Conservation (phyloP, 1,140 invertebrate species). For the Anastrepha ludens region DNA sequence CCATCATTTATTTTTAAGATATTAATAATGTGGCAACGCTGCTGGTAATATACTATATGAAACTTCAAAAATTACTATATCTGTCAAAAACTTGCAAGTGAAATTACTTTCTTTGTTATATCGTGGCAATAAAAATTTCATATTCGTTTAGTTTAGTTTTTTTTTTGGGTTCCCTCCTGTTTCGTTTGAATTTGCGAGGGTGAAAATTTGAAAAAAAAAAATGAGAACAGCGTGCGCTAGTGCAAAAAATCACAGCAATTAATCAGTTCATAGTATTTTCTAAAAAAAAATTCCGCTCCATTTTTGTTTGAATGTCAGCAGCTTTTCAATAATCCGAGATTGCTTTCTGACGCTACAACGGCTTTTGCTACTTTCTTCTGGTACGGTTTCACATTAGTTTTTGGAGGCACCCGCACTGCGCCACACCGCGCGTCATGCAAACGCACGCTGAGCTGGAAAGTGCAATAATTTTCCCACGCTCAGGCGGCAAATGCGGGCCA, state of each 20-base stretch:
- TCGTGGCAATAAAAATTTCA: too few species aligned
- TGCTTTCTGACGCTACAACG: neutral
- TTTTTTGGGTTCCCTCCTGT: neutral
- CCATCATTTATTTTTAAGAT: too few species aligned
- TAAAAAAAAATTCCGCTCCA: slow-evolving; percentile 55
- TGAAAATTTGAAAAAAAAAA: slow-evolving; percentile 32
- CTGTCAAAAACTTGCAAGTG: neutral
- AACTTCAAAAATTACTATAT: neutral
- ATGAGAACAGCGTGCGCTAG: slow-evolving; percentile 56
- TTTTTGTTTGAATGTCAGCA: slow-evolving; percentile 41
- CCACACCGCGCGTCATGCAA: too few species aligned
- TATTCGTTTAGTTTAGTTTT: too few species aligned
- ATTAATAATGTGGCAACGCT: too few species aligned
- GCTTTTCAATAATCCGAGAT: slow-evolving; percentile 26
- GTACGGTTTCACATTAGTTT: slow-evolving; percentile 1
- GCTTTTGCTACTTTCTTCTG: slow-evolving; percentile 6
- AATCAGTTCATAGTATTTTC: slow-evolving; percentile 57
- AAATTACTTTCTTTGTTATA: neutral
- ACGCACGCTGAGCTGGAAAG: neutral
- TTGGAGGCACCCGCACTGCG: neutral
- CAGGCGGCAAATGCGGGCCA: neutral
- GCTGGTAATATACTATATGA: too few species aligned
- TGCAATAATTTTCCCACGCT: neutral
- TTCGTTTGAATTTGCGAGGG: neutral
- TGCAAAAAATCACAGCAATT: slow-evolving; percentile 58